These are phyloP conservation scores for Diplosoma virens DNA, from an alignment of 23 tunicate species.

Conservation along the genomic window DNA sequence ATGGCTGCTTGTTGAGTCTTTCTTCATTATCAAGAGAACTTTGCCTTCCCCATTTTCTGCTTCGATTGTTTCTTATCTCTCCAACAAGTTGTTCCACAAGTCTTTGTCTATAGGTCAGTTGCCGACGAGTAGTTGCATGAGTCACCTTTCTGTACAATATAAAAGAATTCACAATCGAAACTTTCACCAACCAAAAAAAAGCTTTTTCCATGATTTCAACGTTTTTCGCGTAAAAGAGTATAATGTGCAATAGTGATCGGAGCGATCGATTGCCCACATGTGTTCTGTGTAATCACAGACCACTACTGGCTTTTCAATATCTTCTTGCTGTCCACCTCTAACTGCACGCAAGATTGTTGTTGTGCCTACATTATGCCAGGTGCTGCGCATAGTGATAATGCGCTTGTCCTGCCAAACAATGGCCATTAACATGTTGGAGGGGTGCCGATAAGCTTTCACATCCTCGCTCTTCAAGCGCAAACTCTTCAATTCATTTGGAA, in stretches of 20 bases:
- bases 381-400: neutral
- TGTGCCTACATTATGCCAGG: constrained; percentile 7
- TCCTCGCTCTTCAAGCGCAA: neutral
- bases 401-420: constrained; percentile 16
- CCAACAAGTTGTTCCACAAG: constrained; percentile 6
- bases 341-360: neutral
- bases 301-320: neutral
- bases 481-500: neutral
- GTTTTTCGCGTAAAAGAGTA: constrained; percentile 18
- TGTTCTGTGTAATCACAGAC: constrained; percentile 14
- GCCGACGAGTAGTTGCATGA: neutral
- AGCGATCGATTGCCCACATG: constrained; percentile 19
- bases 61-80: constrained; percentile 3
- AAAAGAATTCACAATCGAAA: constrained; percentile 7
- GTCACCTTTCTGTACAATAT: neutral
- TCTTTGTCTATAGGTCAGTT: neutral
- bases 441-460: constrained; percentile 5
- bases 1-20: neutral
- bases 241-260: constrained; percentile 15
- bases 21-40: neutral
- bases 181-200: constrained; percentile 19
- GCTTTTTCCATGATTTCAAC: constrained; percentile 7
- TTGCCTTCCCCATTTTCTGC: neutral
- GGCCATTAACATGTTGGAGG: neutral
- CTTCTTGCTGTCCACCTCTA: no score